phyloP scores from a whole-genome alignment of 2,888 invertebrate genomes.

The Calameuta idolon region DNA sequence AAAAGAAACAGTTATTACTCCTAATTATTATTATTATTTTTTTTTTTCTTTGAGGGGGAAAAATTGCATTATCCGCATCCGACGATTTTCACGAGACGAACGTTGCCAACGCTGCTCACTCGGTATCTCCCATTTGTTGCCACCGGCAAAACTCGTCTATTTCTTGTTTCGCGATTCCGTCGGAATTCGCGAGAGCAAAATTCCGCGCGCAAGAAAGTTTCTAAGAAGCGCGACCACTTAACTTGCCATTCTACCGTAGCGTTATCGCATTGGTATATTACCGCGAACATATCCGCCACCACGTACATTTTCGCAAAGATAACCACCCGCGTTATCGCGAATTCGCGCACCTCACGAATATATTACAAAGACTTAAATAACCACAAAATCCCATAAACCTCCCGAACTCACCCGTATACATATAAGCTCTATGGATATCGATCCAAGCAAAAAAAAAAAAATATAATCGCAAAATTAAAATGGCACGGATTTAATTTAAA shows the following conservation, averaged over 20 bases:
- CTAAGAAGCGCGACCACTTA: conserved; percentile 32
- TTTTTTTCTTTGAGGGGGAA: too few species aligned
- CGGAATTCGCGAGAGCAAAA: conserved; percentile 24
- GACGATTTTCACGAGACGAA: neutral
- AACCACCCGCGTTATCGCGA: neutral
- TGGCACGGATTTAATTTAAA: too few species aligned
- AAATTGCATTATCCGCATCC: neutral
- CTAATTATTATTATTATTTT: neutral
- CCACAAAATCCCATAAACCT: neutral
- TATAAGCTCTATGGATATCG: neutral
- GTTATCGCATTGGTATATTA: conserved; percentile 1
- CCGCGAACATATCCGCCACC: neutral
- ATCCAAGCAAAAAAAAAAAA: neutral
- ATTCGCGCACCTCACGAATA: neutral
- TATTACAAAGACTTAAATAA: neutral
- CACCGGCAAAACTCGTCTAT: neutral
- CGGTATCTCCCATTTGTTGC: neutral
- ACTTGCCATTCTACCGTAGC: conserved; percentile 9
- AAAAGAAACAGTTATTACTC: neutral
- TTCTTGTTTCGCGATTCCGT: conserved; percentile 9
- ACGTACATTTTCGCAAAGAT: neutral
- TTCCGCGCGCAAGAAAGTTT: conserved; percentile 25
- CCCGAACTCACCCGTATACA: rapidly evolving
- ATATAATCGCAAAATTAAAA: neutral
- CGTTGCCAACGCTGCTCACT: neutral